These are phyloP conservation scores for Philopedon plagiatum DNA, from an alignment of 2,888 invertebrate species.

Conservation along the genomic window DNA sequence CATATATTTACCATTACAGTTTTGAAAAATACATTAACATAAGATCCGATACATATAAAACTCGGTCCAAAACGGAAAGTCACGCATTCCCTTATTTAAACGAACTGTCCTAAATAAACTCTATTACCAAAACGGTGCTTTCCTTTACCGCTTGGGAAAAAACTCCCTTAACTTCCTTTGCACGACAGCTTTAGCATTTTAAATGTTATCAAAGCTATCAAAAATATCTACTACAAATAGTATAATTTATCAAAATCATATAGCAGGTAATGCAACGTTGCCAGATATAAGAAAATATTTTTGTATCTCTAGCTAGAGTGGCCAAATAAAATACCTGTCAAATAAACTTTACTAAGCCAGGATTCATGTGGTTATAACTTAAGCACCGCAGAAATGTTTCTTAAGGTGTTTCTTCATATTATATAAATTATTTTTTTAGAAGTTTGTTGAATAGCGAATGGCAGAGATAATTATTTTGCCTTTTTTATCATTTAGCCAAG, in stretches of 20 bases:
- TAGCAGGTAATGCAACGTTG: background rate
- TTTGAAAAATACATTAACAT: conserved; percentile 6
- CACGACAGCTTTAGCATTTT: conserved; percentile 10
- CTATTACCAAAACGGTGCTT: conserved; percentile 5
- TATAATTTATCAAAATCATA: conserved; percentile 1
- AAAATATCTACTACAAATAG: conserved; percentile 8
- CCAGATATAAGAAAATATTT: background rate
- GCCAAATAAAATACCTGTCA: background rate
- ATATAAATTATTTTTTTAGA: too few species aligned
- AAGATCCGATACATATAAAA: background rate
- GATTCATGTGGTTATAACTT: too few species aligned
- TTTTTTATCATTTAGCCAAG: too few species aligned
- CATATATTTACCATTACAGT: background rate
- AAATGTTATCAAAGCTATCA: conserved; percentile 11
- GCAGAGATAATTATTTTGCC: too few species aligned
- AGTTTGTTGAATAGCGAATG: too few species aligned
- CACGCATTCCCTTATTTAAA: conserved; percentile 5
- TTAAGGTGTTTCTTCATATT: too few species aligned
- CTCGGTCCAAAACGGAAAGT: background rate
- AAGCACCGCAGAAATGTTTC: too few species aligned
- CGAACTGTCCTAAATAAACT: conserved; percentile 10
- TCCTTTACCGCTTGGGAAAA: conserved; percentile 5
- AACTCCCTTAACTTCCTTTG: conserved; percentile 1
- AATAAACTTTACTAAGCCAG: too few species aligned
- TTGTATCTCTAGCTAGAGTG: background rate